These are phyloP conservation scores for Poeciliopsis turneri DNA, from an alignment of 2,797 vertebrate species.

Conservation along the genomic window DNA sequence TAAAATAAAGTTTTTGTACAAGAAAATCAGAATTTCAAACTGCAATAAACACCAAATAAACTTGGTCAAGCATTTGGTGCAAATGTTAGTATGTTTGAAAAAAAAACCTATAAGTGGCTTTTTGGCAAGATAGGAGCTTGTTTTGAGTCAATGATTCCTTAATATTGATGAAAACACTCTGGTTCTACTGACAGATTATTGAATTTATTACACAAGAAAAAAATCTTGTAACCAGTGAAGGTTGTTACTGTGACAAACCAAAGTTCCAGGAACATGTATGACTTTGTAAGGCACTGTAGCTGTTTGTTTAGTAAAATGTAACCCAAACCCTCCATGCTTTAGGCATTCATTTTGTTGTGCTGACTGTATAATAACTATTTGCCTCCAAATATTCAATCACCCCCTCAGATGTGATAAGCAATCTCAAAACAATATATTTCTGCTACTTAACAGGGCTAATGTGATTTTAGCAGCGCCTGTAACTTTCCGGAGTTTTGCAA, in stretches of 20 bases:
- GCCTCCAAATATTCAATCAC: background rate
- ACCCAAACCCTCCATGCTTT: background rate
- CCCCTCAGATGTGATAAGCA: slow-evolving; percentile 13
- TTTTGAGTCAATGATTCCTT: too few species aligned
- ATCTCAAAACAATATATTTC: slow-evolving; percentile 20
- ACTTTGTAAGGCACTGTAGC: background rate
- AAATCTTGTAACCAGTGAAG: too few species aligned
- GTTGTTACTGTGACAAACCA: background rate
- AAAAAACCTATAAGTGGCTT: too few species aligned
- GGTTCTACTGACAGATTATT: too few species aligned
- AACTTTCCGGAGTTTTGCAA: slow-evolving; percentile 55
- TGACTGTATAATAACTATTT: background rate
- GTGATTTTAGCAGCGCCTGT: slow-evolving; percentile 57
- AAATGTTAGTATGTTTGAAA: too few species aligned
- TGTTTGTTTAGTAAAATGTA: background rate
- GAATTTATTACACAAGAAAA: too few species aligned
- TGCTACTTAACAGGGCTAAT: slow-evolving; percentile 42
- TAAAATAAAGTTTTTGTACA: background rate
- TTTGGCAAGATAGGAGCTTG: too few species aligned
- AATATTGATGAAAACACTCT: too few species aligned
- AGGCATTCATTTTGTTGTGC: background rate
- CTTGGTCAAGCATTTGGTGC: too few species aligned
- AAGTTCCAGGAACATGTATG: background rate
- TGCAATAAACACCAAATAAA: too few species aligned
- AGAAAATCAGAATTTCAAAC: background rate